Conservation (phyloP, 2,888 invertebrate species). For the Stenotaenia linearis region DNA sequence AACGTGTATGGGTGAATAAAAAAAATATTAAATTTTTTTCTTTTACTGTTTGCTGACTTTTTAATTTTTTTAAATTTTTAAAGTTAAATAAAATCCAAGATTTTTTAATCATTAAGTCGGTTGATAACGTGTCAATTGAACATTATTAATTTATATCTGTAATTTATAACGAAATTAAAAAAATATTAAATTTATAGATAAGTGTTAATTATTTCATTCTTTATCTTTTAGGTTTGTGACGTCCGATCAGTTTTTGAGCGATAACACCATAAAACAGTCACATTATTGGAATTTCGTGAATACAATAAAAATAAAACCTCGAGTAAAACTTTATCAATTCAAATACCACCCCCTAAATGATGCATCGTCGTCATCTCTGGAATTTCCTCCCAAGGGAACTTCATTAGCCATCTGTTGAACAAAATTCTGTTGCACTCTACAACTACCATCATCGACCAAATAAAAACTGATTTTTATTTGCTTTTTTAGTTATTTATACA, state of each 20-base stretch:
- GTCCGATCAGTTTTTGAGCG: too few species aligned
- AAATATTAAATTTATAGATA: too few species aligned
- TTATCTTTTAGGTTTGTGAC: too few species aligned
- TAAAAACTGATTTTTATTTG: not conserved
- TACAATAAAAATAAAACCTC: too few species aligned
- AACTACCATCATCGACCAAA: not conserved
- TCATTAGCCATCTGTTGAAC: conserved; percentile 26
- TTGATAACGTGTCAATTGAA: not conserved
- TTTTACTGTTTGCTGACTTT: not conserved
- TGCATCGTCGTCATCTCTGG: conserved; percentile 24
- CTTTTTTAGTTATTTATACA: too few species aligned
- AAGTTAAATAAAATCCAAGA: not conserved
- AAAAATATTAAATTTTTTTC: not conserved
- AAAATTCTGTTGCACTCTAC: not conserved
- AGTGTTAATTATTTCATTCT: too few species aligned
- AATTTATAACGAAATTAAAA: too few species aligned
- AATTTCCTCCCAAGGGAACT: conserved; percentile 21
- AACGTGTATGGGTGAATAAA: not conserved
- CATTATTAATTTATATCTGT: not conserved
- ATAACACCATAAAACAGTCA: too few species aligned
- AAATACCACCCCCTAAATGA: conserved; percentile 22
- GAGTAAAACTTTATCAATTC: not conserved
- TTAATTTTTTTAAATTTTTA: not conserved
- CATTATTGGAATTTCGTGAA: too few species aligned
- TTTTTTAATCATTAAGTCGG: not conserved